Base-by-base conservation (phyloP, 37 sponge, comb jelly and placozoan genomes). In the Beroe ovata region DNA sequence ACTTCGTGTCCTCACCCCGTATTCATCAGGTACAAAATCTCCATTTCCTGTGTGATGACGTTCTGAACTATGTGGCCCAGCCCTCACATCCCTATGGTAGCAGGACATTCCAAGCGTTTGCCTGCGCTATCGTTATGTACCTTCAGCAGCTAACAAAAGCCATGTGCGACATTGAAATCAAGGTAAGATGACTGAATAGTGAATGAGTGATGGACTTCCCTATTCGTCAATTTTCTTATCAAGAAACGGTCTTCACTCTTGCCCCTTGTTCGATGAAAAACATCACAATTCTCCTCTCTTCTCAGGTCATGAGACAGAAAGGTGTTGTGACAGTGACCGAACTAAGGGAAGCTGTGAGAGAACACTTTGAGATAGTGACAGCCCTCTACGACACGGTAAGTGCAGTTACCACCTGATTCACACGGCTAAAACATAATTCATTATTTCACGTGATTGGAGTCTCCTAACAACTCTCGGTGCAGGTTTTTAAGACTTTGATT, bases 331-430 rank as follows among this genome's bases (percentile, higher is more conserved):
- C 84, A 36, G 23, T 77, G 8, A n/a, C 33, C 8, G 29, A 22
- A 23, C 54, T 77, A 23, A 77, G 33, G 47, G 84, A 77, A 42
- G 41, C 47, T 42, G 33, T 77, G 28, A 77, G 84, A 26, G 84
- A 23, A 0, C 84, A 77, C 11, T 77, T 33, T 40, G 84, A 77
- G 23, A 77, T 77, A 21, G 54, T 77, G 8, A 77, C 8, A 6
- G 84, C 84, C 25, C 84, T 77, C n/a, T 77, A 77, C 21, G 84
- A 77, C 47, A 77, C 33, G 84, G 84, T 77, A 41, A 47, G n/a
- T n/a, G n/a, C n/a, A n/a, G n/a, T n/a, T n/a, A n/a, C n/a, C n/a
- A n/a, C n/a, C n/a, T n/a, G n/a, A n/a, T n/a, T n/a, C n/a, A n/a
- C n/a, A n/a, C n/a, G n/a, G n/a, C n/a, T n/a, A n/a, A n/a, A n/a